Conservation (phyloP, 2,888 invertebrate species). For the Shargacucullia verbasci region DNA sequence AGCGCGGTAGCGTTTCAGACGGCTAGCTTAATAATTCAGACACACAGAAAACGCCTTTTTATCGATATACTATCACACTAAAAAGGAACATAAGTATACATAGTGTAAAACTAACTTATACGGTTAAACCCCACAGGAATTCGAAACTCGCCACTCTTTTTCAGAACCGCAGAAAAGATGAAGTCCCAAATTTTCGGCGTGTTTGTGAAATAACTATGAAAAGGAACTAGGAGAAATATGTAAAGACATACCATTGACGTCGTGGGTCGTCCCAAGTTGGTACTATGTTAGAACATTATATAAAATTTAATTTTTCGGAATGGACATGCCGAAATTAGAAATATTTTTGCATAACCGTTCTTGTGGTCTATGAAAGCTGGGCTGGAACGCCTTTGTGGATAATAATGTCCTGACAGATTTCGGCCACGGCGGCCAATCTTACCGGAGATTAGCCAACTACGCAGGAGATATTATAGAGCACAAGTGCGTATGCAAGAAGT, state of each 20-base stretch:
- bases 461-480: no score
- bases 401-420: no score
- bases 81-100: background rate
- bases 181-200: slow-evolving; percentile 24
- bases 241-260: slow-evolving; percentile 18
- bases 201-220: slow-evolving; percentile 44
- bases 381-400: background rate
- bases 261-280: background rate
- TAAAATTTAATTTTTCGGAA: slow-evolving; percentile 17
- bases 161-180: slow-evolving; percentile 15
- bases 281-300: slow-evolving; percentile 7
- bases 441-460: no score
- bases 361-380: background rate
- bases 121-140: slow-evolving; percentile 29
- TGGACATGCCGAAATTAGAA: background rate
- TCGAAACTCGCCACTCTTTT: slow-evolving; percentile 16
- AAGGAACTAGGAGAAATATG: slow-evolving; percentile 22
- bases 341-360: background rate
- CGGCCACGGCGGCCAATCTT: no score
- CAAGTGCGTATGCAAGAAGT: no score
- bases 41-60: no score
- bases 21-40: no score
- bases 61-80: no score
- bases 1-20: no score
- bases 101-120: slow-evolving; percentile 14